These are phyloP conservation scores for Chelonus insularis DNA, from an alignment of 1,140 invertebrate species.

Conservation along the genomic window DNA sequence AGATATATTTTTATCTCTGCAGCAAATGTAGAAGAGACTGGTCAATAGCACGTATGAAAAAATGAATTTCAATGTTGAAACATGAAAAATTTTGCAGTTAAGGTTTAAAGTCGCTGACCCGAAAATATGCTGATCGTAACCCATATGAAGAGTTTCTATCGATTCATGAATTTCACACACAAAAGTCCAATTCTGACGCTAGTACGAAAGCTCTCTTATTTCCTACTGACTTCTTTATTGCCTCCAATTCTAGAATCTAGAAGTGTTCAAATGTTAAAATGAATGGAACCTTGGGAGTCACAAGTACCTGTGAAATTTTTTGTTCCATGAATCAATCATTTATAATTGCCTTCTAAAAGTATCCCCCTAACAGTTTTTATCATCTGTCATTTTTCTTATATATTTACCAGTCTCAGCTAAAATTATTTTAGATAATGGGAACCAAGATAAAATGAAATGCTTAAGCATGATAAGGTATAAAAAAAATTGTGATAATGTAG, in stretches of 20 bases:
- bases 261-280: slow-evolving; percentile 6
- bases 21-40: neutral
- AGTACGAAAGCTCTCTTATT: slow-evolving; percentile 2
- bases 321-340: slow-evolving; percentile 1
- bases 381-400: neutral
- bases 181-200: neutral
- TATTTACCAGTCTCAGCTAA: too few species aligned
- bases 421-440: too few species aligned
- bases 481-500: too few species aligned
- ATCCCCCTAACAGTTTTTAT: neutral
- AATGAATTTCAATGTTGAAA: neutral
- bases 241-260: slow-evolving; percentile 1
- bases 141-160: neutral
- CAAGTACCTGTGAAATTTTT: neutral
- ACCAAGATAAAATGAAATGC: too few species aligned
- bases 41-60: neutral
- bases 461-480: too few species aligned
- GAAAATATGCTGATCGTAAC: slow-evolving; percentile 19
- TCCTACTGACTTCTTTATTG: slow-evolving; percentile 16
- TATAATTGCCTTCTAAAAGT: slow-evolving; percentile 5
- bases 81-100: neutral
- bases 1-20: neutral
- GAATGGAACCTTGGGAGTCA: neutral
- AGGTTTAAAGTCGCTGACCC: neutral
- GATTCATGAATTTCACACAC: neutral